A percentile compares a stretch with the other conserved stretches of the same genome.
Conservation (phyloP, 2,888 invertebrate species). For the Orthonevra nobilis region DNA sequence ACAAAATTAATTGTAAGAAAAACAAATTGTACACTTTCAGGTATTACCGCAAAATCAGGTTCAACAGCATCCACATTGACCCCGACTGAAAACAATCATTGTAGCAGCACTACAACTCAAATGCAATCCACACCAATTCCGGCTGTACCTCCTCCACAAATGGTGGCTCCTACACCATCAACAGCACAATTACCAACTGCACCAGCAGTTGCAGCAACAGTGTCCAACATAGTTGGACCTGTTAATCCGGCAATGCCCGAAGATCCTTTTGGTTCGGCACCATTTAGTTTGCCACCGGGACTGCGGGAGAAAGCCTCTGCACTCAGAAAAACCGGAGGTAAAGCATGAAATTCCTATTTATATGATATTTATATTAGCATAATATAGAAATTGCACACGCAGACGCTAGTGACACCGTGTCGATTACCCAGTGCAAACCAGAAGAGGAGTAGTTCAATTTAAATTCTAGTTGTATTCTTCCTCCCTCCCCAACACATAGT, state of each 20-base stretch:
- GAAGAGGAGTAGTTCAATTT: constrained; percentile 67
- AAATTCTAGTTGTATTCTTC: constrained; percentile 63
- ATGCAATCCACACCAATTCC: constrained; percentile 60
- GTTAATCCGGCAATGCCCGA: constrained; percentile 81
- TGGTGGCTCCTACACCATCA: constrained; percentile 72
- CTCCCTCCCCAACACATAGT: constrained; percentile 55
- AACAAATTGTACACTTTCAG: constrained; percentile 65
- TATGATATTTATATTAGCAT: constrained; percentile 64
- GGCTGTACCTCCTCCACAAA: constrained; percentile 39
- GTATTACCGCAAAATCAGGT: constrained; percentile 79
- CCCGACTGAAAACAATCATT: constrained; percentile 76
- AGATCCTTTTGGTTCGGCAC: constrained; percentile 91
- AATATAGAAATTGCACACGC: constrained; percentile 67
- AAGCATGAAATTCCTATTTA: constrained; percentile 78
- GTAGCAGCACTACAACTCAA: constrained; percentile 46
- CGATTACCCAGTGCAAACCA: constrained; percentile 57
- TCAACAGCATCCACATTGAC: constrained; percentile 79
- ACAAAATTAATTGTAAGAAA: too few species aligned
- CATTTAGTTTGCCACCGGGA: constrained; percentile 86
- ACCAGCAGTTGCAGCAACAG: constrained; percentile 34
- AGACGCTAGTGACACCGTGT: constrained; percentile 60
- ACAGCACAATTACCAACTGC: constrained; percentile 6
- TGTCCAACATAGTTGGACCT: constrained; percentile 42
- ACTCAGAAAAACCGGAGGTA: constrained; percentile 80
- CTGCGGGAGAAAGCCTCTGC: constrained; percentile 80